Percentiles rank a stretch among this genome's conserved stretches.
phyloP scores from a whole-genome alignment of 2,888 invertebrate genomes.

The Automeris io region DNA sequence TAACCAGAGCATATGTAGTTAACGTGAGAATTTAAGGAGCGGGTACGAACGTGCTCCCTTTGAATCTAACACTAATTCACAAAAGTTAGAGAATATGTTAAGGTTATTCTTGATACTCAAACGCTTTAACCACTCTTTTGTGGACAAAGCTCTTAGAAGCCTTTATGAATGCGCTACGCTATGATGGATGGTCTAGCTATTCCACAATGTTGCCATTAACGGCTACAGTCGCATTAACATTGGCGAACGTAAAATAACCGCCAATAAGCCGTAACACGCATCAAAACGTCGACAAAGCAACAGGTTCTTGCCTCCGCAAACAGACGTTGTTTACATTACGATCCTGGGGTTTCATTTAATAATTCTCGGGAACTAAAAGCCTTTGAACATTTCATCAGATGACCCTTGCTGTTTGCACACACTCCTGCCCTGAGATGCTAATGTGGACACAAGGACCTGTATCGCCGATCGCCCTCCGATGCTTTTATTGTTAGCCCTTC shows the following conservation, averaged over 20 bases:
- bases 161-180: background rate
- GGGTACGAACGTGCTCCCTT: too few relatives aligned
- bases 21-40: too few relatives aligned
- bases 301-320: constrained; percentile 72
- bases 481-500: constrained; percentile 66
- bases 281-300: constrained; percentile 71
- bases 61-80: too few relatives aligned
- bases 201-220: constrained; percentile 67
- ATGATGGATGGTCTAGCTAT: constrained; percentile 15
- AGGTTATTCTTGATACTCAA: too few relatives aligned
- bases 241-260: constrained; percentile 72
- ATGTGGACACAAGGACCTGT: constrained; percentile 76
- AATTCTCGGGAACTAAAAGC: constrained; percentile 78
- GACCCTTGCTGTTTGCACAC: constrained; percentile 75
- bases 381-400: constrained; percentile 78
- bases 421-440: constrained; percentile 74
- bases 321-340: constrained; percentile 71
- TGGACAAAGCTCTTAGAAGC: background rate
- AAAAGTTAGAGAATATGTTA: too few relatives aligned
- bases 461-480: constrained; percentile 72
- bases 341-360: constrained; percentile 77
- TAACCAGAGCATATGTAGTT: too few relatives aligned
- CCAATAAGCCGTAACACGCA: constrained; percentile 71
- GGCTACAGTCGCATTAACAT: constrained; percentile 62
- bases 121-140: too few relatives aligned